Percentiles rank a stretch among this genome's conserved stretches.
Conservation (phyloP, 2,888 invertebrate species). For the Petrophora chlorosata region DNA sequence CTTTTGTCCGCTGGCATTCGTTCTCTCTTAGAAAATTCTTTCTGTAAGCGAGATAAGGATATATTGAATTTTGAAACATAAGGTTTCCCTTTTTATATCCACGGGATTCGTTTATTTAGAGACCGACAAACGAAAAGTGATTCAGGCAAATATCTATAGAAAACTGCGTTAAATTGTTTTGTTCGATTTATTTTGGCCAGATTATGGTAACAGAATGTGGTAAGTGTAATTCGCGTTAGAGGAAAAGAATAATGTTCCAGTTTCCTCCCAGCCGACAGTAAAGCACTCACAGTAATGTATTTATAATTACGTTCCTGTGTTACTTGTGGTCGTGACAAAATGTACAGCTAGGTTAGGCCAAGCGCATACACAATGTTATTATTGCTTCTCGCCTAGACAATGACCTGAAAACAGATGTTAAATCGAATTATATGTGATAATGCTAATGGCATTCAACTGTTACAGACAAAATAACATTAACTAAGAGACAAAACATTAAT, state of each 20-base stretch:
- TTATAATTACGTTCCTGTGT: conserved; percentile 77
- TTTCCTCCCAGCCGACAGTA: conserved; percentile 57
- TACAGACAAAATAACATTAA: background rate
- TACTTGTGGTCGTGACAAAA: conserved; percentile 62
- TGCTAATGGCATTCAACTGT: background rate
- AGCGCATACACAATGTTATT: conserved; percentile 27
- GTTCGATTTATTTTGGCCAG: conserved; percentile 28
- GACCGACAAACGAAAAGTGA: conserved; percentile 32
- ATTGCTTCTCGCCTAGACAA: conserved; percentile 23
- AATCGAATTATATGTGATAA: background rate
- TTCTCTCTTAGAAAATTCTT: conserved; percentile 57
- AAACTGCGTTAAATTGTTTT: conserved; percentile 21
- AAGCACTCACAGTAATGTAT: conserved; percentile 75
- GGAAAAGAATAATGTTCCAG: conserved; percentile 46
- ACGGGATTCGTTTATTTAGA: conserved; percentile 33
- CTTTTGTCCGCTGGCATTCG: conserved; percentile 59
- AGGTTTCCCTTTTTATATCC: conserved; percentile 66
- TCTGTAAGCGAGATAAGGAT: conserved; percentile 62
- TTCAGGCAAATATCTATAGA: conserved; percentile 14
- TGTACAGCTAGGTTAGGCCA: conserved; percentile 36
- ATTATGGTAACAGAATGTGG: conserved; percentile 27
- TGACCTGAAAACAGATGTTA: conserved; percentile 15
- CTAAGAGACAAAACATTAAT: too few species aligned
- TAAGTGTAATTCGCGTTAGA: conserved; percentile 29
- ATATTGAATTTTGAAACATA: conserved; percentile 77